Evolutionary conservation across 2,888 invertebrate genomes (phyloP).

Genomic region (Eustalomyia histrio): DNA sequence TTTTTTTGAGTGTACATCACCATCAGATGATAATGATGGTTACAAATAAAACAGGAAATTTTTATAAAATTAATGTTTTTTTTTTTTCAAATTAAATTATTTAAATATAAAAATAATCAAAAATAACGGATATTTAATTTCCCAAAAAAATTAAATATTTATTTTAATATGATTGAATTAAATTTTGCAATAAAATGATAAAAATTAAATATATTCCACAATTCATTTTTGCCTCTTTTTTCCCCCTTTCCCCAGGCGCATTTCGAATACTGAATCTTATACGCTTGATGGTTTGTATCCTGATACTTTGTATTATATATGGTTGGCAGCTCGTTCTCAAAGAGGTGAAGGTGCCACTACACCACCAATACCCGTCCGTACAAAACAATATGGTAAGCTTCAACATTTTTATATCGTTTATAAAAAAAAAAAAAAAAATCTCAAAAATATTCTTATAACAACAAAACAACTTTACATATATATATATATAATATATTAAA

Average conservation of each 20-base stretch:
- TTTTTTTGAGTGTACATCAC: too few species aligned
- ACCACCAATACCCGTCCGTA: slow-evolving; percentile 94
- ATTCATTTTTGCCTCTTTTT: background rate
- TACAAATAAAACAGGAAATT: slow-evolving; percentile 54
- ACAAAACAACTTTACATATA: slow-evolving; percentile 37
- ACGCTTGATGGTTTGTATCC: slow-evolving; percentile 95
- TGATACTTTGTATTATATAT: slow-evolving; percentile 97
- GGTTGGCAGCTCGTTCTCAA: slow-evolving; percentile 96
- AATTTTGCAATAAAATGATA: too few species aligned
- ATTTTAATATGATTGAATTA: too few species aligned
- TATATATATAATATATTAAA: slow-evolving; percentile 39
- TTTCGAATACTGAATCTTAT: slow-evolving; percentile 91
- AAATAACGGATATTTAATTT: slow-evolving; percentile 46
- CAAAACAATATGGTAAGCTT: slow-evolving; percentile 98
- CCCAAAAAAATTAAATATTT: background rate
- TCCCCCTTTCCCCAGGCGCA: slow-evolving; percentile 81
- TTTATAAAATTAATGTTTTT: slow-evolving; percentile 50
- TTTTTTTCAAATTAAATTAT: slow-evolving; percentile 42
- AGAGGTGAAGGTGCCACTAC: slow-evolving; percentile 97
- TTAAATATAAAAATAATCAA: slow-evolving; percentile 1
- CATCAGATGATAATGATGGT: background rate
- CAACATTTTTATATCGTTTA: slow-evolving; percentile 28
- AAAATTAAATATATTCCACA: background rate
- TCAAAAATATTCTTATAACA: slow-evolving; percentile 10
- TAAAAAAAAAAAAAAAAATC: background rate